Evolutionary conservation across 2,797 vertebrate genomes (phyloP).

Genomic region (Mus caroli): DNA sequence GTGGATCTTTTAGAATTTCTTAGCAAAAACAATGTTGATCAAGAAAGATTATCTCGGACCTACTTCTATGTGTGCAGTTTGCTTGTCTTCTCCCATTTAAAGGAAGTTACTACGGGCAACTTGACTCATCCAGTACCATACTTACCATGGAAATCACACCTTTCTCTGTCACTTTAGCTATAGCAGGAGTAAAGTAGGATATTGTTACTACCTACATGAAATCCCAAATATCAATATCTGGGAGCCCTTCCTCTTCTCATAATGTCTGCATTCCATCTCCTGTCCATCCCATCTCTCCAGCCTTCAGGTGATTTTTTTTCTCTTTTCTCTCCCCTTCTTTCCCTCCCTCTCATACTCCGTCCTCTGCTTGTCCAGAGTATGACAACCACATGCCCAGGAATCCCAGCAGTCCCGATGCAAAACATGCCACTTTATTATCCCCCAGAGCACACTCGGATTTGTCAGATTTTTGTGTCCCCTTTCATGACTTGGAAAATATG

Average conservation of each 20-base stretch:
- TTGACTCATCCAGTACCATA: not conserved
- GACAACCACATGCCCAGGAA: not conserved
- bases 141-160: not conserved
- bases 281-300: not conserved
- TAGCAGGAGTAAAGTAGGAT: not conserved
- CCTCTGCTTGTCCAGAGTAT: not conserved
- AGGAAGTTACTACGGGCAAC: not conserved
- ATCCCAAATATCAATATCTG: not conserved
- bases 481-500: not conserved
- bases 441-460: not conserved
- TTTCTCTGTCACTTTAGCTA: not conserved
- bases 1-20: not conserved
- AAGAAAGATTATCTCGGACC: not conserved
- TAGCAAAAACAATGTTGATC: not conserved
- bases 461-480: constrained; percentile 20
- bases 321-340: not conserved
- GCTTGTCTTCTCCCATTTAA: not conserved
- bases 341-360: not conserved
- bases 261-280: not conserved
- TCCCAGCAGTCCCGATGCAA: not conserved
- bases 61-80: not conserved
- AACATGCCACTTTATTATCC: not conserved
- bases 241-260: not conserved
- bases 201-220: not conserved
- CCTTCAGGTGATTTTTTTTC: not conserved